Conservation (phyloP, 1,140 invertebrate species). For the Drosophila cardini region DNA sequence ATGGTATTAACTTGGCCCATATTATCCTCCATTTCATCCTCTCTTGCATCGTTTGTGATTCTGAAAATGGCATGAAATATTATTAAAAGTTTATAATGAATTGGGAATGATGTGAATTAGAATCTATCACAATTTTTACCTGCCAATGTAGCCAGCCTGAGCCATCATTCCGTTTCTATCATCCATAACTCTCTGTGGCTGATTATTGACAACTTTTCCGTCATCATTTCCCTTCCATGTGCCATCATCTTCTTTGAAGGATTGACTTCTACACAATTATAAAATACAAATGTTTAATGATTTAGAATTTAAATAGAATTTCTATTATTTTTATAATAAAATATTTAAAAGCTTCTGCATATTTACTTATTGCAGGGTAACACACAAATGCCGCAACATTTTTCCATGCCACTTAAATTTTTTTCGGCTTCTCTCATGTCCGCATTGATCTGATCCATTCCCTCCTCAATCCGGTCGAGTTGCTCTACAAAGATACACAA, state of each 20-base stretch:
- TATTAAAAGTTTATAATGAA: not conserved
- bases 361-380: constrained; percentile 96
- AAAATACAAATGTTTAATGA: not conserved
- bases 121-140: constrained; percentile 82
- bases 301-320: not conserved
- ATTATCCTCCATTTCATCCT: constrained; percentile 96
- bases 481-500: constrained; percentile 88
- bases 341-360: not conserved
- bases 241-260: constrained; percentile 98
- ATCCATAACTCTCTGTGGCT: constrained; percentile 98
- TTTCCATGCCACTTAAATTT: constrained; percentile 99
- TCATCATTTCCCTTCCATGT: constrained; percentile 99
- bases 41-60: constrained; percentile 95
- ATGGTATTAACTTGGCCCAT: constrained; percentile 97
- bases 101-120: not conserved
- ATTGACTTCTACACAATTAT: constrained; percentile 81
- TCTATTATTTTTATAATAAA: not conserved
- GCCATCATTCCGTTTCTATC: constrained; percentile 97
- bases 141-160: constrained; percentile 95
- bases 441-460: constrained; percentile 99
- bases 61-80: constrained; percentile 43
- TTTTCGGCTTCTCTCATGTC: constrained; percentile 99
- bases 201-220: constrained; percentile 98
- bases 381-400: constrained; percentile 99
- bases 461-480: constrained; percentile 99